Evolutionary conservation across 2,888 invertebrate genomes (phyloP), one percentile per base, ranked within the genome.

Genomic region (Scrobipalpa atriplicella): DNA sequence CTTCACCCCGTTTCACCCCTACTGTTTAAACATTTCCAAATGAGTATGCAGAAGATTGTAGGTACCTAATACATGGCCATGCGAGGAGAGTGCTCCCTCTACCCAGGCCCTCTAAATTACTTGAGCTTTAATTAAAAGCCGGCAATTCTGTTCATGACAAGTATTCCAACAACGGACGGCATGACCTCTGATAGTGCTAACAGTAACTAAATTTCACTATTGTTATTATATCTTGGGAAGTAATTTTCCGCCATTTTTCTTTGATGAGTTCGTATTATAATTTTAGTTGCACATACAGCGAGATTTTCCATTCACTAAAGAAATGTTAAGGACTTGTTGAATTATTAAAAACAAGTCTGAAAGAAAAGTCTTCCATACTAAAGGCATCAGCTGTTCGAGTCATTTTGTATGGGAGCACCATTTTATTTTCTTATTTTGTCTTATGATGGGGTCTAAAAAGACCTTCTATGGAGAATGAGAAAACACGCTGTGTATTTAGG

Each of bases 1-100:
- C 69, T 72, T 16, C 58, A 81, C 70, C 77, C 78, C 76, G 76
- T 79, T 81, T 73, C 68, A 72, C 70, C 70, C 62, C 62, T 73
- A 76, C 83, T 87, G 89, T 90, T 92, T 90, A 90, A 92, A 91
- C 90, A 90, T 89, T 88, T 87, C 92, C 84, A 90, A 92, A 90
- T 88, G 91, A 90, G 91, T 90, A 90, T 91, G 91, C 92, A 89
- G 87, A 87, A 88, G 86, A 88, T 85, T 87, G 83, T 85, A 63
- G 63, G 63, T 63, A 63, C 52, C 84, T 85, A 84, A 86, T 84
- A 88, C 87, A 87, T 84, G 85, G 85, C 83, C 86, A 84, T 76
- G 83, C 84, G 77, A 73, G 73, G 3, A 64, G 68, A 72, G 64
- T 61, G 66, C 72, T 70, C 75, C 62, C 62, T 52, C 76, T 73